Evolutionary conservation across 2,888 invertebrate genomes (phyloP).

Genomic region (Mimachlamys varia): DNA sequence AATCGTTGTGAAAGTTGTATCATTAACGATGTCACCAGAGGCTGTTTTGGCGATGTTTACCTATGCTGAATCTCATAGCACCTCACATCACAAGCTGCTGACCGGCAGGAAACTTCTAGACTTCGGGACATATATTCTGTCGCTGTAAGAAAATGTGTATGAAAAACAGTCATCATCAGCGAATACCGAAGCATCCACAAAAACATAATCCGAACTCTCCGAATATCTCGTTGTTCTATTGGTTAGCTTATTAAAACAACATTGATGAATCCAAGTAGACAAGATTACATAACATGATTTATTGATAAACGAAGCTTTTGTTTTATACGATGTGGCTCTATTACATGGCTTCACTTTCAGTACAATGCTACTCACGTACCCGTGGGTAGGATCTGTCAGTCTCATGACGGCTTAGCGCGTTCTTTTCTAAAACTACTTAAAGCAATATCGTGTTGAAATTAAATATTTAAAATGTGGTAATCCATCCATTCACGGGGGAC

Average conservation of each 20-base stretch:
- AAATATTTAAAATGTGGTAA: conserved; percentile 23
- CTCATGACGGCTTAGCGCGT: not conserved
- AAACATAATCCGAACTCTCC: too few relatives aligned
- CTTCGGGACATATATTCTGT: too few relatives aligned
- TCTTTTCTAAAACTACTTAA: not conserved
- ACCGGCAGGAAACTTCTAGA: too few relatives aligned
- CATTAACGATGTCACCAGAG: too few relatives aligned
- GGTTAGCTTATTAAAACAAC: not conserved
- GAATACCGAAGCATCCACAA: too few relatives aligned
- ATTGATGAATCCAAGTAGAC: not conserved
- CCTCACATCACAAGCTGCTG: too few relatives aligned
- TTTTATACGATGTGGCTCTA: not conserved
- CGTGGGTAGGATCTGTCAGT: not conserved
- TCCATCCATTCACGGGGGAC: not conserved
- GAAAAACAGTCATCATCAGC: too few relatives aligned
- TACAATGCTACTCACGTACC: not conserved
- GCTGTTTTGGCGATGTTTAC: too few relatives aligned
- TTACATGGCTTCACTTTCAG: not conserved
- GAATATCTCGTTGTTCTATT: not conserved
- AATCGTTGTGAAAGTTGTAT: too few relatives aligned
- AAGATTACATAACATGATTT: not conserved
- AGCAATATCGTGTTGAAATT: not conserved
- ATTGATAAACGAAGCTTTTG: not conserved
- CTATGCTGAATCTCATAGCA: too few relatives aligned
- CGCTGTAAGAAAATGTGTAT: too few relatives aligned